phyloP scores from a whole-genome alignment of 2,113 vertebrate species.

The Gymnogyps californianus region DNA sequence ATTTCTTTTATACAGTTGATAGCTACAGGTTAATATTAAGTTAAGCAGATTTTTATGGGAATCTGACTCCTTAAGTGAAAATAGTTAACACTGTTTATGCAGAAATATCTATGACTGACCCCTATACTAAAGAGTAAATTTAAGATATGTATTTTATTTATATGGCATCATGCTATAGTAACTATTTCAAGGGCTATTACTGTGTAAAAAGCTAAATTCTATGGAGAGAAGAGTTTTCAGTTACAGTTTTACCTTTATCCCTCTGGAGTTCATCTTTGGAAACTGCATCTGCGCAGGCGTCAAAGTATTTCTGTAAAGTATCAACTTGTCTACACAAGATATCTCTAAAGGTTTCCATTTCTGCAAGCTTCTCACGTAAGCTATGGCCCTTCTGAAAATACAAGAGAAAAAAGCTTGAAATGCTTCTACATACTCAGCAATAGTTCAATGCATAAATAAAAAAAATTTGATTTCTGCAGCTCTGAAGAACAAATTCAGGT shows the following conservation, averaged over 20 bases:
- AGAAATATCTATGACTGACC: neutral
- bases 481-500: neutral
- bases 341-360: constrained; percentile 99
- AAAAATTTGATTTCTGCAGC: neutral
- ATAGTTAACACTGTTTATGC: neutral
- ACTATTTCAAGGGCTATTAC: neutral
- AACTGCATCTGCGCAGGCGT: constrained; percentile 87
- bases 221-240: neutral
- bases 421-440: neutral
- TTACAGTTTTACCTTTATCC: constrained; percentile 84
- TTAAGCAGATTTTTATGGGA: neutral
- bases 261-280: constrained; percentile 94
- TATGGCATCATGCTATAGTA: neutral
- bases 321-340: constrained; percentile 87
- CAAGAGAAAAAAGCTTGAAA: neutral
- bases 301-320: constrained; percentile 84
- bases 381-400: constrained; percentile 91
- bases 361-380: constrained; percentile 93
- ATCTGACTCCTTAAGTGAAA: neutral
- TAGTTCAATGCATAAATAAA: neutral
- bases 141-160: neutral
- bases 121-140: neutral
- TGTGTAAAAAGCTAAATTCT: neutral
- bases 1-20: neutral
- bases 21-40: neutral